A percentile compares a stretch with the other conserved stretches of the same genome.
Conservation (phyloP, 1,140 invertebrate species). For the Sipha flava region DNA sequence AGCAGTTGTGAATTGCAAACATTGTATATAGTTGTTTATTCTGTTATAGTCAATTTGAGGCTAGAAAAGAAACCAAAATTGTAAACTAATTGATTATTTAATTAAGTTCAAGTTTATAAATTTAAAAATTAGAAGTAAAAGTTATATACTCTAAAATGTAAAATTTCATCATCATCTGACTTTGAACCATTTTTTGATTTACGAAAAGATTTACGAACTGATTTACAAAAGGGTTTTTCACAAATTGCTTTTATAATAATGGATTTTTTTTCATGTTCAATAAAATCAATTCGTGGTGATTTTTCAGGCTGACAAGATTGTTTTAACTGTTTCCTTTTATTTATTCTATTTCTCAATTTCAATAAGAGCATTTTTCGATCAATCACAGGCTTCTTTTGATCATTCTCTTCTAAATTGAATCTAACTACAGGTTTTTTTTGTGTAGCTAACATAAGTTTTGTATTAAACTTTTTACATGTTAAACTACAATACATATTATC, state of each 20-base stretch:
- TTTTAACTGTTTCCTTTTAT: neutral
- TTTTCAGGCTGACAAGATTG: neutral
- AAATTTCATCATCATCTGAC: neutral
- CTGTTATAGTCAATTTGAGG: neutral
- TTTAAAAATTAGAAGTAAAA: no score
- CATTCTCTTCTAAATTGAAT: neutral
- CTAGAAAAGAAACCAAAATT: neutral
- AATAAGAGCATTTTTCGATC: neutral
- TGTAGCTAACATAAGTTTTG: neutral
- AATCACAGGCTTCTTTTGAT: neutral
- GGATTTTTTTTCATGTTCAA: no score
- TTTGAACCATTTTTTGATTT: no score
- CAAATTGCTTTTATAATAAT: no score
- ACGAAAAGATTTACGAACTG: no score
- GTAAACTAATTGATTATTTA: neutral
- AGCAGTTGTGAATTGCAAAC: neutral
- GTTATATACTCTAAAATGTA: slow-evolving; percentile 5
- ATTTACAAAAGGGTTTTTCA: no score
- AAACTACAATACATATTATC: slow-evolving; percentile 14
- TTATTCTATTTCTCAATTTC: slow-evolving; percentile 11
- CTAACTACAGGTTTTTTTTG: neutral
- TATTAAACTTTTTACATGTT: neutral
- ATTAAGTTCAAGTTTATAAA: neutral
- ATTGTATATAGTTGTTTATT: neutral
- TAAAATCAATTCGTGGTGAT: no score